These are phyloP conservation scores for Catajapyx aquilonaris DNA, from an alignment of 1,140 invertebrate species.

Conservation along the genomic window DNA sequence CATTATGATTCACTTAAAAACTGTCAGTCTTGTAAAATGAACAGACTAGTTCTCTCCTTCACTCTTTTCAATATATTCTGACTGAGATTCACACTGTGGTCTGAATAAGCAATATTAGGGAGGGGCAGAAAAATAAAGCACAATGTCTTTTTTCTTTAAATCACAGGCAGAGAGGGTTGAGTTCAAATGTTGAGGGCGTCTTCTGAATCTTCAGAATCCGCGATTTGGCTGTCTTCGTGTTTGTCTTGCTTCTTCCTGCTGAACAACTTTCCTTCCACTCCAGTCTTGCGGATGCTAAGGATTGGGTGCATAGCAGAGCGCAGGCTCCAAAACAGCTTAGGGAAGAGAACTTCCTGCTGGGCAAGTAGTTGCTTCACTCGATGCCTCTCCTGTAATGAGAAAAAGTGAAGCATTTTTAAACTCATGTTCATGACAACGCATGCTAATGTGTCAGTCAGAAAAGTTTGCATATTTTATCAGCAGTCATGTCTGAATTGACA, in stretches of 20 bases:
- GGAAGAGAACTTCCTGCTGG: slow-evolving; percentile 53
- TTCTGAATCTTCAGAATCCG: neutral
- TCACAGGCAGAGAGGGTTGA: neutral
- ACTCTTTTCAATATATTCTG: too few relatives aligned
- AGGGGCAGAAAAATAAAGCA: neutral
- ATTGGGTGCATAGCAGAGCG: slow-evolving; percentile 44
- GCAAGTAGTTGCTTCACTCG: slow-evolving; percentile 45
- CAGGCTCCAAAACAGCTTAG: slow-evolving; percentile 41
- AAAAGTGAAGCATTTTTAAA: slow-evolving; percentile 7
- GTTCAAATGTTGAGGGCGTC: neutral
- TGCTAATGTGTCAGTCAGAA: too few relatives aligned
- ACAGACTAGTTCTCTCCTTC: too few relatives aligned
- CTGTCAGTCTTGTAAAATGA: too few relatives aligned
- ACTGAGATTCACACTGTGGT: too few relatives aligned
- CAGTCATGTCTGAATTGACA: too few relatives aligned
- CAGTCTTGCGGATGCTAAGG: slow-evolving; percentile 34
- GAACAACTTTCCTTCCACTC: slow-evolving; percentile 21
- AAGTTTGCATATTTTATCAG: too few relatives aligned
- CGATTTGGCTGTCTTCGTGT: neutral
- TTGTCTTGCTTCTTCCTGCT: neutral
- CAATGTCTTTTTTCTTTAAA: neutral
- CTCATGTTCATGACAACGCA: too few relatives aligned
- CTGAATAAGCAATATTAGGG: too few relatives aligned
- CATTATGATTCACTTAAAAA: too few relatives aligned
- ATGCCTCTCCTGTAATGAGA: slow-evolving; percentile 31